phyloP scores from a whole-genome alignment of 2,113 vertebrate genomes.

The Gnathonemus echidnorhynchus region DNA sequence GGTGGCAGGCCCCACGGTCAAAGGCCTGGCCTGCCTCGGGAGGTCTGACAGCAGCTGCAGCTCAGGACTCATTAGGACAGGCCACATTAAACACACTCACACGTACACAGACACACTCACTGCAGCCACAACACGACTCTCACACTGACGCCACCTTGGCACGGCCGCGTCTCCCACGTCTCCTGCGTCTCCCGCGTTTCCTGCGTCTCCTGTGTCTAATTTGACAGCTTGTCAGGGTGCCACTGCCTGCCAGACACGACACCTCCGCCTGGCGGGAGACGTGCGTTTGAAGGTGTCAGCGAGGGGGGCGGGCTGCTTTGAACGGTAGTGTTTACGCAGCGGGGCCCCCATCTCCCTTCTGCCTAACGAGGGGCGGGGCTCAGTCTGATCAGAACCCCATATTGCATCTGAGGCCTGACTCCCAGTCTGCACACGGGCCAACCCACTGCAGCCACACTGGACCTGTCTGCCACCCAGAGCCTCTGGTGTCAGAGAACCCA shows the following conservation, averaged over 20 bases:
- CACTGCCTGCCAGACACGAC: conserved; percentile 66
- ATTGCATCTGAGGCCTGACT: conserved; percentile 49
- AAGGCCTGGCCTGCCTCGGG: conserved; percentile 24
- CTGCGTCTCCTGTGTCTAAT: conserved; percentile 69
- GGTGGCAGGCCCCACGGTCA: conserved; percentile 17
- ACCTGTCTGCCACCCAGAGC: neutral
- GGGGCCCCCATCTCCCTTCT: conserved; percentile 45
- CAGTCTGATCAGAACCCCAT: conserved; percentile 39
- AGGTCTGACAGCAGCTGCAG: conserved; percentile 39
- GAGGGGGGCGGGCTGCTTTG: conserved; percentile 52
- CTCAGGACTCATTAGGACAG: conserved; percentile 43
- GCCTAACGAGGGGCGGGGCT: conserved; percentile 41
- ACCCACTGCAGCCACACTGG: conserved; percentile 22
- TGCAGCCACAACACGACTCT: conserved; percentile 34
- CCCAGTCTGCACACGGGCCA: conserved; percentile 41
- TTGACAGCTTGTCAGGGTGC: conserved; percentile 71
- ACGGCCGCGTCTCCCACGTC: conserved; percentile 67
- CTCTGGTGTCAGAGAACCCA: neutral
- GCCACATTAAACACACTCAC: conserved; percentile 31
- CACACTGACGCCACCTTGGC: conserved; percentile 50
- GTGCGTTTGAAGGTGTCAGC: conserved; percentile 67
- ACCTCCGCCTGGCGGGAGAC: conserved; percentile 60
- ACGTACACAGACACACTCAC: conserved; percentile 3
- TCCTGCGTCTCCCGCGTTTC: conserved; percentile 69
- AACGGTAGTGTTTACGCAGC: conserved; percentile 55